Evolutionary conservation across 2,113 vertebrate genomes (phyloP).

Genomic region (Formicarius rufipectus): DNA sequence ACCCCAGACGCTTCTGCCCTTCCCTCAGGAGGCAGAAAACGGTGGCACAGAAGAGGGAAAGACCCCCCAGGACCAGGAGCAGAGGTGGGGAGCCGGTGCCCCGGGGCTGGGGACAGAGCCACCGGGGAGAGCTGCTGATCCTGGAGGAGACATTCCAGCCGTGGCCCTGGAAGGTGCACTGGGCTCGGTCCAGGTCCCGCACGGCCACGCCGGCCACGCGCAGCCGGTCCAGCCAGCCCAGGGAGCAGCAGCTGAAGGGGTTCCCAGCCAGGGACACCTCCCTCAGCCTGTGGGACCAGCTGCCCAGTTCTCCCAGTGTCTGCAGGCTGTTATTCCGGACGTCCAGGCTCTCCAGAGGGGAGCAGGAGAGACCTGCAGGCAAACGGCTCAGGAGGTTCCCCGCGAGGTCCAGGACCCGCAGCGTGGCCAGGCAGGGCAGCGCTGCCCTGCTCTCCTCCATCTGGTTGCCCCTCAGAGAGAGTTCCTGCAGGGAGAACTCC

Average conservation of each 20-base stretch:
- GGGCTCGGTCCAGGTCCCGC: constrained; percentile 58
- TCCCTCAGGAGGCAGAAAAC: constrained; percentile 15
- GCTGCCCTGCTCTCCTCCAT: constrained; percentile 46
- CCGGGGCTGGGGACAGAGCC: neutral
- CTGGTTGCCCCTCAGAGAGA: constrained; percentile 74
- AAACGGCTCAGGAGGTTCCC: constrained; percentile 68
- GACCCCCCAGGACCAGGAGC: neutral
- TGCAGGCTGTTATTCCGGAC: constrained; percentile 68
- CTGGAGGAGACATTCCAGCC: neutral
- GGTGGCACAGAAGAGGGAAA: neutral
- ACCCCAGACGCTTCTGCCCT: neutral
- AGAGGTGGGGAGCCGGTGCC: neutral
- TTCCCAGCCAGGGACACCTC: constrained; percentile 72
- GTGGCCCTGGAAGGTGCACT: constrained; percentile 42
- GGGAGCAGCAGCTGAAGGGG: constrained; percentile 77
- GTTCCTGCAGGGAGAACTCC: constrained; percentile 68
- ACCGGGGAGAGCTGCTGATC: neutral
- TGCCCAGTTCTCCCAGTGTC: constrained; percentile 9
- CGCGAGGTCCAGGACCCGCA: constrained; percentile 73
- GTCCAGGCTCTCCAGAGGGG: constrained; percentile 66
- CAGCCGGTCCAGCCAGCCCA: constrained; percentile 72
- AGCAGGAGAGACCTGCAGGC: constrained; percentile 65
- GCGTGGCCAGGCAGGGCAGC: constrained; percentile 67
- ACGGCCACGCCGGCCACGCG: constrained; percentile 32
- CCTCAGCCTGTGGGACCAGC: constrained; percentile 52